Percentiles rank a stretch among this genome's conserved stretches.
These are phyloP conservation scores for Matsumyia berberina DNA, from an alignment of 2,888 invertebrate species.

Conservation along the genomic window DNA sequence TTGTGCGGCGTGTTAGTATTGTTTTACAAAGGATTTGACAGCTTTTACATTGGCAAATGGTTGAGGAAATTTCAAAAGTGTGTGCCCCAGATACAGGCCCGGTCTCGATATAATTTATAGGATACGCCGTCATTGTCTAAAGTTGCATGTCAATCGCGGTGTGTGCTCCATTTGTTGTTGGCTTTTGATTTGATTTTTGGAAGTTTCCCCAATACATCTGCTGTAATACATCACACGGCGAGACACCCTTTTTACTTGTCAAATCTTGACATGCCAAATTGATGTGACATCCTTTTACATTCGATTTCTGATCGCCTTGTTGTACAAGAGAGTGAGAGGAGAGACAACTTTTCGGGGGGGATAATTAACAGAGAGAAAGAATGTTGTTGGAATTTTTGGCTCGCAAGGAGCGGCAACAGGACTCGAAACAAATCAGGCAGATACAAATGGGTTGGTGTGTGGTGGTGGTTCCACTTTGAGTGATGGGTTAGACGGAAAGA, in stretches of 20 bases:
- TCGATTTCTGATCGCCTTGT: constrained; percentile 78
- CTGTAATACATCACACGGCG: constrained; percentile 57
- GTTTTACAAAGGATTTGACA: constrained; percentile 76
- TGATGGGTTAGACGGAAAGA: constrained; percentile 50
- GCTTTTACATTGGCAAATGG: constrained; percentile 75
- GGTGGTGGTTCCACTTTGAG: constrained; percentile 57
- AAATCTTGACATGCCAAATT: constrained; percentile 80
- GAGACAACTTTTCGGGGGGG: constrained; percentile 49
- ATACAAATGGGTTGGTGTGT: constrained; percentile 66
- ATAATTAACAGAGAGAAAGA: constrained; percentile 64
- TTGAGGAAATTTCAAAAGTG: constrained; percentile 72
- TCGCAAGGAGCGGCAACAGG: constrained; percentile 68
- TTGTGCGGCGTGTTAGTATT: constrained; percentile 74
- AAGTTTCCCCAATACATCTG: constrained; percentile 54
- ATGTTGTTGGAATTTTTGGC: constrained; percentile 9
- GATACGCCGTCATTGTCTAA: constrained; percentile 62
- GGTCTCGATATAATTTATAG: constrained; percentile 67
- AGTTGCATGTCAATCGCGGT: constrained; percentile 72
- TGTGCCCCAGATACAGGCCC: constrained; percentile 68
- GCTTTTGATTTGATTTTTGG: constrained; percentile 51
- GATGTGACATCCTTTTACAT: constrained; percentile 81
- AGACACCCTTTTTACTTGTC: constrained; percentile 80
- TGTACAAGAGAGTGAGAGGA: neutral
- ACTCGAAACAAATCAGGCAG: constrained; percentile 62
- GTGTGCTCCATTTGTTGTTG: constrained; percentile 54